These are phyloP conservation scores for Adrianichthys oophorus DNA, from an alignment of 2,797 vertebrate genomes.

Conservation along the genomic window DNA sequence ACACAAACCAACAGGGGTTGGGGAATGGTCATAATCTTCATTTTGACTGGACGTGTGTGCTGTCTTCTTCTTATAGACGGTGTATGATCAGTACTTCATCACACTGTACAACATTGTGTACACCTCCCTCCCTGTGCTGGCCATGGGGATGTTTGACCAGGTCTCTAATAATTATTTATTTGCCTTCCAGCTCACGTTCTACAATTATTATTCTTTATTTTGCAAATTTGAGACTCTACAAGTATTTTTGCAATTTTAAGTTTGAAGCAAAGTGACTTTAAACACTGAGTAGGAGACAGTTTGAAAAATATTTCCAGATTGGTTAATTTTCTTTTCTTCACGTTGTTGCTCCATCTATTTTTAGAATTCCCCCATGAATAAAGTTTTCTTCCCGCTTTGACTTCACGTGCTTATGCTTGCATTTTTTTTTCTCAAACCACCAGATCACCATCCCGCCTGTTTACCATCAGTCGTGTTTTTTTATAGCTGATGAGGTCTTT, in stretches of 20 bases:
- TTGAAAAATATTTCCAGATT: too few species aligned
- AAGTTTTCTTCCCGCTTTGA: constrained; percentile 2
- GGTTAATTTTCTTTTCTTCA: too few species aligned
- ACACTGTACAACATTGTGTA: constrained; percentile 97
- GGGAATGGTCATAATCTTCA: neutral
- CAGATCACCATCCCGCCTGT: neutral
- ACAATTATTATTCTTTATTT: too few species aligned
- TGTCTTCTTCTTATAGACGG: constrained; percentile 73
- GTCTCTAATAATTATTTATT: constrained; percentile 59
- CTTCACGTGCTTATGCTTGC: constrained; percentile 16
- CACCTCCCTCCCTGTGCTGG: constrained; percentile 93
- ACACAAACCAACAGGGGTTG: neutral
- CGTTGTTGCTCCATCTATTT: neutral
- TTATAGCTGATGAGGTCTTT: constrained; percentile 11
- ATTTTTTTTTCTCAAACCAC: constrained; percentile 17
- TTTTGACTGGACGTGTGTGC: constrained; percentile 20
- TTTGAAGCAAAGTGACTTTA: too few species aligned
- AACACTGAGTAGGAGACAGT: too few species aligned
- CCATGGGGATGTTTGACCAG: constrained; percentile 97
- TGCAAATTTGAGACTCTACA: too few species aligned
- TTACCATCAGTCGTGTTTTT: neutral
- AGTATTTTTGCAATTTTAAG: too few species aligned
- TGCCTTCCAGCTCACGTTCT: neutral
- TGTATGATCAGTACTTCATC: constrained; percentile 93
- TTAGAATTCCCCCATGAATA: neutral